Evolutionary conservation across 2,888 invertebrate genomes (phyloP).

Genomic region (Melikaiella ostensackeni): DNA sequence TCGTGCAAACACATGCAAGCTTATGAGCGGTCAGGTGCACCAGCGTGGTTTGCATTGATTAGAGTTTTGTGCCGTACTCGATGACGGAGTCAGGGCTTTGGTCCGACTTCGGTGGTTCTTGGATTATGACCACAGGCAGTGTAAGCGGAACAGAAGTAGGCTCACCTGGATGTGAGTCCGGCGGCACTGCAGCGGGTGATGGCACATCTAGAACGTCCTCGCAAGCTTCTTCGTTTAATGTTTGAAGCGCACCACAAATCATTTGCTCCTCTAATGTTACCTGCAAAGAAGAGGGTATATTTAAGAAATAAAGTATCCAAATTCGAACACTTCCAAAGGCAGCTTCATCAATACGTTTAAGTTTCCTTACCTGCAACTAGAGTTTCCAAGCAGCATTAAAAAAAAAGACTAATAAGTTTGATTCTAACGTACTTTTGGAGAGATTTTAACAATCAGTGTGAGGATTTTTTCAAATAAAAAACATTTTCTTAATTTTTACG

Average conservation of each 20-base stretch:
- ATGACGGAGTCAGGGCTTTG: constrained; percentile 73
- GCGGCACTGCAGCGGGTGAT: constrained; percentile 62
- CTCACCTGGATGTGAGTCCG: constrained; percentile 76
- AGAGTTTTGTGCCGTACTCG: constrained; percentile 68
- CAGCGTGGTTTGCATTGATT: constrained; percentile 50
- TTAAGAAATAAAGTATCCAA: constrained; percentile 31
- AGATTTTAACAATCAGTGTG: background rate
- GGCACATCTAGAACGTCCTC: constrained; percentile 90
- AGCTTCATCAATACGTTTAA: constrained; percentile 17
- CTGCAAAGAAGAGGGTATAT: constrained; percentile 78
- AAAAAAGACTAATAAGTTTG: constrained; percentile 17
- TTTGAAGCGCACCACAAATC: constrained; percentile 95
- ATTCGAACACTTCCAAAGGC: background rate
- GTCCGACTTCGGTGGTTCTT: constrained; percentile 74
- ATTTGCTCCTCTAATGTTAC: constrained; percentile 96
- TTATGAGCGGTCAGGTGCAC: background rate
- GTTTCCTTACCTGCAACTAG: constrained; percentile 55
- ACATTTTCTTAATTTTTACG: background rate
- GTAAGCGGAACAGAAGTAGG: constrained; percentile 72
- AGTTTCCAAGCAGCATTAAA: constrained; percentile 41
- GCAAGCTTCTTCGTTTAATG: constrained; percentile 94
- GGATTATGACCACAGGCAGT: constrained; percentile 76
- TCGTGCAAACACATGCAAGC: constrained; percentile 5
- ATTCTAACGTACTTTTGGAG: background rate
- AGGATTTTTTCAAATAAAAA: no score